These are phyloP conservation scores for Mythimna ferrago DNA, from an alignment of 2,888 invertebrate species.

Conservation along the genomic window DNA sequence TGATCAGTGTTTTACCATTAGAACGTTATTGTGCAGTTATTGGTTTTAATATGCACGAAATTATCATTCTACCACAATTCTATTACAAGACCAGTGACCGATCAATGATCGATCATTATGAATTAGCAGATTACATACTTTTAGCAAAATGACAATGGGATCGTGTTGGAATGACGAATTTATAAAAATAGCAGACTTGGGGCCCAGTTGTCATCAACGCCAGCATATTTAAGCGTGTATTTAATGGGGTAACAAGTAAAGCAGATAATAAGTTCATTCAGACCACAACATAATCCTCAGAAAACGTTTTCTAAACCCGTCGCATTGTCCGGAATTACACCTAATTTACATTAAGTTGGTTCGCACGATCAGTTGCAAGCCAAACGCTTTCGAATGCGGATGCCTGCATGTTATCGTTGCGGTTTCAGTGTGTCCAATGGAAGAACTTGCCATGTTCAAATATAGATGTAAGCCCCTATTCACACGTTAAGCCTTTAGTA, in stretches of 20 bases:
- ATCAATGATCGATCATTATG: too few relatives aligned
- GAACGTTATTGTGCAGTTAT: too few relatives aligned
- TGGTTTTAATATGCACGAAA: too few relatives aligned
- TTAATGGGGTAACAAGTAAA: neutral
- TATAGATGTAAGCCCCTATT: constrained; percentile 8
- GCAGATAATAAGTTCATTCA: too few relatives aligned
- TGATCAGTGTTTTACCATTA: too few relatives aligned
- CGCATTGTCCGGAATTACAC: constrained; percentile 34
- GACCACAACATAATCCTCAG: neutral
- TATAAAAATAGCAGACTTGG: too few relatives aligned
- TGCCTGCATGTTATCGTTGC: constrained; percentile 44
- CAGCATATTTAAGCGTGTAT: neutral
- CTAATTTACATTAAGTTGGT: constrained; percentile 53
- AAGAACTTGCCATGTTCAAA: constrained; percentile 41
- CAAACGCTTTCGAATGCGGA: constrained; percentile 43
- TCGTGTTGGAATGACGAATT: too few relatives aligned
- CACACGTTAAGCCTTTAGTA: neutral
- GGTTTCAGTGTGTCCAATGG: constrained; percentile 33
- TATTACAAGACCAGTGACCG: too few relatives aligned
- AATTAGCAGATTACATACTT: too few relatives aligned
- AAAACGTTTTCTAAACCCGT: constrained; percentile 39
- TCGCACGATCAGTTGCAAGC: constrained; percentile 28
- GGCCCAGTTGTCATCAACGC: too few relatives aligned
- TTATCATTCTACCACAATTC: too few relatives aligned
- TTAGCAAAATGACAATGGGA: too few relatives aligned